Percentiles rank a stretch among this genome's conserved stretches.
Conservation (phyloP, 2,888 invertebrate species). For the Cylindroiulus punctatus region DNA sequence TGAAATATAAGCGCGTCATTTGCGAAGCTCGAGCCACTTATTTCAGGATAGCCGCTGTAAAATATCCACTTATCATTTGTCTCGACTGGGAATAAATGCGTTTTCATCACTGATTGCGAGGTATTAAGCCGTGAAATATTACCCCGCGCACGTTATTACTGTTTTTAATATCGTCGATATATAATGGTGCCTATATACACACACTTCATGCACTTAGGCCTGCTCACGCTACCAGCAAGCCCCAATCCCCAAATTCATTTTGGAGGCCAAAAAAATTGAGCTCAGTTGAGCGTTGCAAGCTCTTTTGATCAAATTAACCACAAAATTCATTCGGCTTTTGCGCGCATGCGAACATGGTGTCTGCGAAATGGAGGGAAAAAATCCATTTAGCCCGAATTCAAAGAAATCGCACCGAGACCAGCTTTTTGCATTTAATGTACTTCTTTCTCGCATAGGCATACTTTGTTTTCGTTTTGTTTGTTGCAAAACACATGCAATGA, state of each 20-base stretch:
- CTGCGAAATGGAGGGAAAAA: not conserved
- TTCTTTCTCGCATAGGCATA: not conserved
- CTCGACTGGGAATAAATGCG: conserved; percentile 54
- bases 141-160: conserved; percentile 53
- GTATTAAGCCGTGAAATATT: conserved; percentile 55
- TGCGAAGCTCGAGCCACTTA: conserved; percentile 50
- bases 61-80: conserved; percentile 55
- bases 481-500: not conserved
- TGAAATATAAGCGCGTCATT: conserved; percentile 50
- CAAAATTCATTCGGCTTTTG: conserved; percentile 9
- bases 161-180: conserved; percentile 52
- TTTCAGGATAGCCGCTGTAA: conserved; percentile 53
- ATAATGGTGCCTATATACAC: conserved; percentile 3
- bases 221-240: not conserved
- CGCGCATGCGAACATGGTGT: not conserved
- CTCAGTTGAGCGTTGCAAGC: conserved; percentile 38
- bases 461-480: not conserved
- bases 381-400: not conserved
- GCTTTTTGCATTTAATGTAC: not conserved
- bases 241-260: conserved; percentile 38
- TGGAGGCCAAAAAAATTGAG: conserved; percentile 34
- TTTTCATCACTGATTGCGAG: conserved; percentile 55
- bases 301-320: conserved; percentile 42
- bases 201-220: conserved; percentile 29
- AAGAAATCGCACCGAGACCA: conserved; percentile 15